Conservation (phyloP, 2,113 vertebrate genomes). For the Craseonycteris thonglongyai region DNA sequence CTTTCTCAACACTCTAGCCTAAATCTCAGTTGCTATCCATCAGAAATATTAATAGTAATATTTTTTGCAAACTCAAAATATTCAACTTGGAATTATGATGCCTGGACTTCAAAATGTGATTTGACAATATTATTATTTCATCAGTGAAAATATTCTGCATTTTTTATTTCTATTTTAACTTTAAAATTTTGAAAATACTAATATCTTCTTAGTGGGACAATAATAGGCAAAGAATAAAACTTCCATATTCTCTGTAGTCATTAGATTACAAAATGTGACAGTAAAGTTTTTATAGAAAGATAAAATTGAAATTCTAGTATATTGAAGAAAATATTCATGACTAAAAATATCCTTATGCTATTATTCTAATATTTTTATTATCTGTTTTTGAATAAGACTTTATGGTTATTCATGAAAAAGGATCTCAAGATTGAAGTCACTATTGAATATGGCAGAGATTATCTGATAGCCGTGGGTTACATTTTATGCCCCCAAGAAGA, state of each 20-base stretch:
- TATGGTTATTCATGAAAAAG: not conserved
- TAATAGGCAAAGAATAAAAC: not conserved
- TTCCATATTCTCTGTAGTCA: not conserved
- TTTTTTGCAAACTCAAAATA: not conserved
- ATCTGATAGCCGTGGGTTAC: not conserved
- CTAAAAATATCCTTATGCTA: not conserved
- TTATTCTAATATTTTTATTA: not conserved
- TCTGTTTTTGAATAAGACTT: not conserved
- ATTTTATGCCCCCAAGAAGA: not conserved
- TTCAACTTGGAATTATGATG: not conserved
- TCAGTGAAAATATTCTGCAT: not conserved
- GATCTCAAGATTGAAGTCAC: not conserved
- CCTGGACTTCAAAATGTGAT: not conserved
- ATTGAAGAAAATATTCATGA: not conserved
- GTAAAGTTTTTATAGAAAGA: not conserved
- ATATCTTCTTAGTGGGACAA: not conserved
- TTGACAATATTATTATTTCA: not conserved
- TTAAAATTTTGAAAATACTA: conserved; percentile 30
- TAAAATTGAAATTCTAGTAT: not conserved
- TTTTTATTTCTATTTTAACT: conserved; percentile 14
- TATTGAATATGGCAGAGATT: not conserved
- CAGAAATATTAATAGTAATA: not conserved
- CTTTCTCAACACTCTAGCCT: not conserved
- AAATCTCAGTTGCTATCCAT: not conserved
- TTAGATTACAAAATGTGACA: not conserved